These are phyloP conservation scores for Ancistrus triradiatus DNA, from an alignment of 2,113 vertebrate genomes.

Conservation along the genomic window DNA sequence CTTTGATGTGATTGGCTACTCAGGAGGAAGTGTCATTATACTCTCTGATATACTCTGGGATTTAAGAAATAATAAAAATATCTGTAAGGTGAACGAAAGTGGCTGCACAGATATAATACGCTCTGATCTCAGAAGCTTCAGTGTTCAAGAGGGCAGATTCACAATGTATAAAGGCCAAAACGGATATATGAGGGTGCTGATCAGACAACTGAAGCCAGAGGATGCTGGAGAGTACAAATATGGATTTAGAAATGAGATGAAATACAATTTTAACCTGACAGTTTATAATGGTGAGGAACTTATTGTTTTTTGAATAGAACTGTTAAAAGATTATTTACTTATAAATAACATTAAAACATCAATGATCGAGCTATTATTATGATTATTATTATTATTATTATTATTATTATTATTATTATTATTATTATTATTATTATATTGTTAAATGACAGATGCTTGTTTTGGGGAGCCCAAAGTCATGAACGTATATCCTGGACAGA, in stretches of 20 bases:
- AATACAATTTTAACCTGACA: no score
- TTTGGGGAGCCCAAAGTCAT: background rate
- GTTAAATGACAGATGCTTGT: constrained; percentile 32
- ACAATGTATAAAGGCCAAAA: background rate
- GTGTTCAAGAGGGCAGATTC: background rate
- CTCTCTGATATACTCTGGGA: background rate
- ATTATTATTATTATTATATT: no score
- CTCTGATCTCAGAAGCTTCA: background rate
- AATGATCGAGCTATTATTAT: background rate
- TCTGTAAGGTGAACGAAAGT: background rate
- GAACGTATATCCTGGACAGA: background rate
- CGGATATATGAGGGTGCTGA: background rate
- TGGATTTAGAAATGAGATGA: no score
- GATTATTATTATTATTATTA: no score
- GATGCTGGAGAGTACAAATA: background rate
- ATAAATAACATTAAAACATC: no score
- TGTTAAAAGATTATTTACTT: no score
- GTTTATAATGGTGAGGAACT: no score
- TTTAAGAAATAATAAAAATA: background rate
- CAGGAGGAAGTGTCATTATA: background rate
- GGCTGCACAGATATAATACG: background rate
- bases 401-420: background rate
- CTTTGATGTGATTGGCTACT: background rate
- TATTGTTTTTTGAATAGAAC: no score
- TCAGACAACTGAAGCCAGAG: background rate